Evolutionary conservation across 2,888 invertebrate genomes (phyloP), one percentile per base, ranked within the genome.

Genomic region (Tipula vernalis): DNA sequence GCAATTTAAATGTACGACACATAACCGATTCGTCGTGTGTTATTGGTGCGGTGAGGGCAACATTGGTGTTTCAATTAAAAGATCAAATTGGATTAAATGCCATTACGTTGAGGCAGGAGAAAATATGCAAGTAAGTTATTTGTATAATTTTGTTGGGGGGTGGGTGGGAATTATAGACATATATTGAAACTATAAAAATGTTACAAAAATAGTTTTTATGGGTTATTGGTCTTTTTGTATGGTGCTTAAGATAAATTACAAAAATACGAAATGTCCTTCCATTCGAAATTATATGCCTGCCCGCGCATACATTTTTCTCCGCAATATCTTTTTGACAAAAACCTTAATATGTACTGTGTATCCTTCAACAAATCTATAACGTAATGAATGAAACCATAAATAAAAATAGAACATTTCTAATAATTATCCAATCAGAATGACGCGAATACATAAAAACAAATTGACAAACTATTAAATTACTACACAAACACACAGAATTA

Each of bases 11-110:
- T 85, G 36, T 39, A 10, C 39, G 57, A 13, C 13, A 36, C 5
- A 51, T 86, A n/a, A 86, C 51, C 36, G 51, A 96, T 10, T 95
- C 95, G 13, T 95, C 95, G 86, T 95, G 95, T 85, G 95, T 96
- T 47, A 94, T 96, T 5, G 97, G 96, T 89, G 95, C 96, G 0
- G 95, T 98, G 71, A 92, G 98, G 88, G 95, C 96, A 8, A 97
- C 98, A 0, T 93, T 98, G 83, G 97, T 95, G 13, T 95, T 98
- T 92, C 97, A 97, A 90, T 92, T 98, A 86, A 96, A 98, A 90
- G 95, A 97, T 89, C 95, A 96, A 2, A 94, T 98, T 5, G 95
- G 96, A 1, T 92, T 95, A 36, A 93, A 95, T 88, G 93, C 93
- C 87, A 97, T 98, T 87, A 93, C 94, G 88, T 93, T 94, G 18